Conservation (phyloP, 2,797 vertebrate species). For the Chromis chromis region DNA sequence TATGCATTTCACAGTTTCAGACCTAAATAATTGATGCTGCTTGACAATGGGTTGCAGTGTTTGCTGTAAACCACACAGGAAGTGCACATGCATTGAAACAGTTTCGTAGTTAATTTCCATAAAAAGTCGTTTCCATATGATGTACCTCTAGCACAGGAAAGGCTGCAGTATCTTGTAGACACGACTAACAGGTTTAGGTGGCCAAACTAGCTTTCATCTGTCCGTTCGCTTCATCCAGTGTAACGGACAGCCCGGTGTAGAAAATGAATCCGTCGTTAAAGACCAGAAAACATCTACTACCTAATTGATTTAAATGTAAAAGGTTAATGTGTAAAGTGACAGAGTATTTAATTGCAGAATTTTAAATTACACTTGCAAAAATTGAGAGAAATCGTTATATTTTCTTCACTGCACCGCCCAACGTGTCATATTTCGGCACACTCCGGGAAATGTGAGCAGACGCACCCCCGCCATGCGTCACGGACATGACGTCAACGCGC, state of each 20-base stretch:
- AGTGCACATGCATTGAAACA: background rate
- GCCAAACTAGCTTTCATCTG: rapidly evolving
- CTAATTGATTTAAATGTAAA: rapidly evolving
- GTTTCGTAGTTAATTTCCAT: background rate
- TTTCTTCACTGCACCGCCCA: conserved; percentile 12
- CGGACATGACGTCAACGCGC: conserved; percentile 74
- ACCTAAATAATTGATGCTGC: background rate
- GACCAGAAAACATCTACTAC: background rate
- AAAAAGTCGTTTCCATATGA: background rate
- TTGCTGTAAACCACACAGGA: background rate
- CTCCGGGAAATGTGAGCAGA: rapidly evolving
- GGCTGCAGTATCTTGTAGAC: background rate
- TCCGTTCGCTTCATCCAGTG: background rate
- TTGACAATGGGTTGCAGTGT: background rate
- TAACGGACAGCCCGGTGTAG: background rate
- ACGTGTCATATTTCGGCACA: rapidly evolving
- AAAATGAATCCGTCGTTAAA: rapidly evolving
- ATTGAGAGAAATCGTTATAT: background rate
- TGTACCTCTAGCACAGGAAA: background rate
- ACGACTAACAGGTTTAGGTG: conserved; percentile 1
- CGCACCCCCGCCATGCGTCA: background rate
- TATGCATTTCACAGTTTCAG: background rate
- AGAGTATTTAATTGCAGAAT: rapidly evolving
- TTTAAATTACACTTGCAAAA: rapidly evolving
- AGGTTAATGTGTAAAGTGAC: rapidly evolving